Evolutionary conservation across 2,888 invertebrate species (phyloP), one percentile per base, ranked within the genome.

Genomic region (Aethes cnicana): DNA sequence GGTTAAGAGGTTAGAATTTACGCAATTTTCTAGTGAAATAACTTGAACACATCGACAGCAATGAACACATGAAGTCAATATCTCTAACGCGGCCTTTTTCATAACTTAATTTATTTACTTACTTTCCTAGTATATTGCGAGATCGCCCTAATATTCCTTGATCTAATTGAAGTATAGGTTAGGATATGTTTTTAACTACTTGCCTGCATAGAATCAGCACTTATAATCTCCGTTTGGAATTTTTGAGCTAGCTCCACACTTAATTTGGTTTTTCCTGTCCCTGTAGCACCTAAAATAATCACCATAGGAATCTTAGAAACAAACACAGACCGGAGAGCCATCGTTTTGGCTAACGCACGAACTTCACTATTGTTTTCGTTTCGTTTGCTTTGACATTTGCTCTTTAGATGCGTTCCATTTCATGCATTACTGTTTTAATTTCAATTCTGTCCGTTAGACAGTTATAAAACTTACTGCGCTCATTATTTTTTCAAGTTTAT

Each of bases 161-260:
- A n/a, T n/a, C n/a, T n/a, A n/a, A n/a, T n/a, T n/a, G n/a, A n/a
- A n/a, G n/a, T n/a, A n/a, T 64, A 83, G 84, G 84, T 84, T 84
- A 84, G 61, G 58, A 64, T 56, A 16, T 1, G 9, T 41, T 20
- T 6, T 1, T 5, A 14, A 4, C 4, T n/a, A 67, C 72, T 64
- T 74, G 97, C 97, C 94, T 99, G 99, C 98, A 99, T 99, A 12
- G 99, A 98, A 92, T 99, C 99, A 0, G 98, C 98, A 72, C 98
- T 98, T 54, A 99, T 95, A 52, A 99, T 95, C 91, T 99, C 98
- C 17, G 97, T 96, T 61, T 91, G 91, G 80, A 95, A 97, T 73
- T 91, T 93, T 68, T 93, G 92, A 0, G 98, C 98, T 59, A 99
- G 88, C 90, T 98, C 96, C 53, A 99, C 91, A 50, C 97, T 96